Conservation (phyloP, 2,113 vertebrate species). For the Malurus elegans region DNA sequence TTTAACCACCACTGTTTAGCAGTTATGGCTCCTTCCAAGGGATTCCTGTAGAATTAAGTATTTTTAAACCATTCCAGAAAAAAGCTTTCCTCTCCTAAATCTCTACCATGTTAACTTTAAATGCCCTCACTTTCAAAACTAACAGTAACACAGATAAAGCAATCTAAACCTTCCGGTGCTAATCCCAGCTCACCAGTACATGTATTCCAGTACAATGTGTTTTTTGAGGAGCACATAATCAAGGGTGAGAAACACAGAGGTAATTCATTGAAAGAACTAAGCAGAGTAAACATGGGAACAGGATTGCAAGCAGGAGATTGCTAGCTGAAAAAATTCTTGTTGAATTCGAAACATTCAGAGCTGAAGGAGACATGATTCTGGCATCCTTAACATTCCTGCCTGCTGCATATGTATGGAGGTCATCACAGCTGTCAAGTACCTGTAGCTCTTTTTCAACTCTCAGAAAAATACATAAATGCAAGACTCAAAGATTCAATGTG, state of each 20-base stretch:
- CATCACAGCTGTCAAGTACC: background rate
- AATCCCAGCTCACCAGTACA: background rate
- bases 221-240: background rate
- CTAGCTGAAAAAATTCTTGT: background rate
- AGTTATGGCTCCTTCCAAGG: background rate
- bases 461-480: background rate
- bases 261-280: background rate
- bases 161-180: background rate
- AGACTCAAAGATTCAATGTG: background rate
- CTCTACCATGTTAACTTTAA: background rate
- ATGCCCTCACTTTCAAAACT: background rate
- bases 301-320: background rate
- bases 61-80: background rate
- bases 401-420: background rate
- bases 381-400: background rate
- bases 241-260: background rate
- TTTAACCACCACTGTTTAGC: background rate
- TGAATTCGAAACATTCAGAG: background rate
- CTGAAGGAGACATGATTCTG: fast-evolving
- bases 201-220: background rate
- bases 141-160: background rate
- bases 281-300: background rate
- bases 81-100: background rate
- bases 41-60: background rate
- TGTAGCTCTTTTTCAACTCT: background rate